Conservation (phyloP, 2,888 invertebrate genomes). For the Lamproptera curius region DNA sequence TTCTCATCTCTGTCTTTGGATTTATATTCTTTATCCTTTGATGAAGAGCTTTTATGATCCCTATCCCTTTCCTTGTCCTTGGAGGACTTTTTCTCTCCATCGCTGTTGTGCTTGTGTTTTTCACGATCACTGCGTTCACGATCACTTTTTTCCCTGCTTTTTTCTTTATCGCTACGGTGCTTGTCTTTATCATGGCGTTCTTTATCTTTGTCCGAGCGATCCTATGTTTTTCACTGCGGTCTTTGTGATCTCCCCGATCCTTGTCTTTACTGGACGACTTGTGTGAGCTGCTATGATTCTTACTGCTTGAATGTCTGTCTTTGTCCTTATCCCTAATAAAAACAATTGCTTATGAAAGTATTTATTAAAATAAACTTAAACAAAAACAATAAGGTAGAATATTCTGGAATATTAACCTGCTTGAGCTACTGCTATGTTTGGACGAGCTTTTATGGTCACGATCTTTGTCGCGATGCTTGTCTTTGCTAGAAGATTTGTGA, state of each 20-base stretch:
- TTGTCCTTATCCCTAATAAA: slow-evolving; percentile 68
- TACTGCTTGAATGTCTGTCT: slow-evolving; percentile 73
- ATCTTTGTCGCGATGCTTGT: slow-evolving; percentile 83
- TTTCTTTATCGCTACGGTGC: slow-evolving; percentile 51
- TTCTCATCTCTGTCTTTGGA: slow-evolving; percentile 48
- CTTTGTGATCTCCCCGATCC: slow-evolving; percentile 54
- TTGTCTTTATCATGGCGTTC: slow-evolving; percentile 56
- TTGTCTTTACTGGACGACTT: slow-evolving; percentile 71
- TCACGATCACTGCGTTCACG: slow-evolving; percentile 39
- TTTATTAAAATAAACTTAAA: neutral
- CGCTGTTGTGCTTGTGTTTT: slow-evolving; percentile 40
- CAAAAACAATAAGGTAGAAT: slow-evolving; percentile 31
- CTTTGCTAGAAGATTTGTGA: slow-evolving; percentile 83
- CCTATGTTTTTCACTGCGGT: slow-evolving; percentile 59
- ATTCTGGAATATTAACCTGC: slow-evolving; percentile 69
- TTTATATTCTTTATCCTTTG: slow-evolving; percentile 71
- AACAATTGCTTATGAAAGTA: neutral
- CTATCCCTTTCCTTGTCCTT: slow-evolving; percentile 44
- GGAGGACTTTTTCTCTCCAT: slow-evolving; percentile 45
- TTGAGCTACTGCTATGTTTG: slow-evolving; percentile 70
- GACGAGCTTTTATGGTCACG: slow-evolving; percentile 78
- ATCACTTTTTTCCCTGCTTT: slow-evolving; percentile 34
- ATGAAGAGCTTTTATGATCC: slow-evolving; percentile 45
- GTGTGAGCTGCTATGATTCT: slow-evolving; percentile 76
- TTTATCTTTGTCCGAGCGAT: slow-evolving; percentile 41